phyloP scores from a whole-genome alignment of 2,888 invertebrate species.

The Smittia sp. region DNA sequence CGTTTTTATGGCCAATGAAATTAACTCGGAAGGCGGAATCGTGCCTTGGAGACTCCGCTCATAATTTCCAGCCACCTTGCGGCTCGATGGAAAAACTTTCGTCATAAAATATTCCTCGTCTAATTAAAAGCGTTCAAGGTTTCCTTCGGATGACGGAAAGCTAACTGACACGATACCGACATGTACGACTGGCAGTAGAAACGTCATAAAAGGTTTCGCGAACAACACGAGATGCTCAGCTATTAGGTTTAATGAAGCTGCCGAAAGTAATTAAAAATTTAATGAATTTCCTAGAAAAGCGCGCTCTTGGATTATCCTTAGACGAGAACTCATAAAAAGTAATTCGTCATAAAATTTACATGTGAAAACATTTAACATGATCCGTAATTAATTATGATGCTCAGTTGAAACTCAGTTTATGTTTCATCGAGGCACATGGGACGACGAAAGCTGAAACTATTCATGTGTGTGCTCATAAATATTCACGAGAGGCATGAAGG shows the following conservation, averaged over 20 bases:
- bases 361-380: conserved; percentile 22
- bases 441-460: conserved; percentile 26
- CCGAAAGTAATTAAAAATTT: conserved; percentile 37
- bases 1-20: neutral
- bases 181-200: neutral
- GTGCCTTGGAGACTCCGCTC: neutral
- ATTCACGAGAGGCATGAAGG: neutral
- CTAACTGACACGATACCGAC: neutral
- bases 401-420: neutral
- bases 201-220: neutral
- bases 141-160: neutral
- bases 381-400: conserved; percentile 35
- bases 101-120: neutral
- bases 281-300: conserved; percentile 20
- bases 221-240: conserved; percentile 16
- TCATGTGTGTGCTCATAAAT: neutral
- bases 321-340: conserved; percentile 27
- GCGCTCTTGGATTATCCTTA: neutral
- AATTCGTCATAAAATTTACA: conserved; percentile 34
- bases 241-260: conserved; percentile 33
- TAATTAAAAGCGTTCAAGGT: neutral
- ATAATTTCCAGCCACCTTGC: neutral
- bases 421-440: neutral
- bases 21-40: neutral
- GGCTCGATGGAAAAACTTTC: neutral